Conservation (phyloP, 2,797 vertebrate genomes). For the Coluber constrictor region DNA sequence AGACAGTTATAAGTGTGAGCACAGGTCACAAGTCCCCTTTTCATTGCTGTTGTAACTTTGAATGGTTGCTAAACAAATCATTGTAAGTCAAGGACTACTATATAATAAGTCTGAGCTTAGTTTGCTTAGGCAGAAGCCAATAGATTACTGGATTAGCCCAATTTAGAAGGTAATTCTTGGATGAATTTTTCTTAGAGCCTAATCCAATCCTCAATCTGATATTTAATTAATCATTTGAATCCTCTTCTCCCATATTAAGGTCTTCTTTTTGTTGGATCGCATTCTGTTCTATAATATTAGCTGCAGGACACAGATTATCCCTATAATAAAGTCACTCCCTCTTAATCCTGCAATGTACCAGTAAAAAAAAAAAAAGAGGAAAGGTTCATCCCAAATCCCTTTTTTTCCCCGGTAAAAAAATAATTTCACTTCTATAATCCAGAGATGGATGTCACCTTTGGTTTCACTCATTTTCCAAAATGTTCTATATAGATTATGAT, state of each 20-base stretch:
- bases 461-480: background rate
- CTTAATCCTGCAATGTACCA: background rate
- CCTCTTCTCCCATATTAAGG: background rate
- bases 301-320: background rate
- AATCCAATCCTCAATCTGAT: background rate
- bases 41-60: background rate
- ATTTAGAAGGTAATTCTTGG: background rate
- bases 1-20: background rate
- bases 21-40: background rate
- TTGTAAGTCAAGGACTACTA: background rate
- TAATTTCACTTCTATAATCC: background rate
- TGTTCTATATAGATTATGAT: background rate
- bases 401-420: background rate
- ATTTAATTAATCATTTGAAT: background rate
- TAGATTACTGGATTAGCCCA: background rate
- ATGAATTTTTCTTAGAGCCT: background rate
- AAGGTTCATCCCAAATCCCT: background rate
- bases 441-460: background rate
- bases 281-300: background rate
- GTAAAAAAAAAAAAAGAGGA: too few relatives aligned
- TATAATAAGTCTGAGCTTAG: background rate
- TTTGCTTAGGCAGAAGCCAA: background rate
- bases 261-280: background rate
- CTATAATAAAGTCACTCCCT: background rate
- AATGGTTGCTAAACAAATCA: background rate